A percentile compares a stretch with the other conserved stretches of the same genome.
phyloP scores from a whole-genome alignment of 2,797 vertebrate genomes.

The Dryobates pubescens region DNA sequence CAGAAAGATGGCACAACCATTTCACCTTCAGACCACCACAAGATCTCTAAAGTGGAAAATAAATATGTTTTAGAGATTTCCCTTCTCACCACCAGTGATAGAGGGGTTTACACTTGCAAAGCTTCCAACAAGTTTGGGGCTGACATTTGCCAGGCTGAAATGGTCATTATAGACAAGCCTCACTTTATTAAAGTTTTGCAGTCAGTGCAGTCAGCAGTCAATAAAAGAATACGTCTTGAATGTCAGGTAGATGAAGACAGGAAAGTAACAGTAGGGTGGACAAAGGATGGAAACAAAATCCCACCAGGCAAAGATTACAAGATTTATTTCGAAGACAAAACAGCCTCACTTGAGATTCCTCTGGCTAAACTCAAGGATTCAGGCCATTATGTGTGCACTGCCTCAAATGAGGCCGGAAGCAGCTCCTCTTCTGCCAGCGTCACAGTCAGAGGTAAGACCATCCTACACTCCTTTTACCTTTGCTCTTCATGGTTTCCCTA shows the following conservation, averaged over 20 bases:
- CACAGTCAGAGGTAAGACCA: conserved; percentile 93
- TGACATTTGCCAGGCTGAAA: conserved; percentile 88
- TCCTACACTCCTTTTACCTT: neutral
- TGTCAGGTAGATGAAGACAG: conserved; percentile 96
- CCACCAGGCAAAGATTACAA: conserved; percentile 94
- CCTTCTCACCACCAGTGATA: conserved; percentile 84
- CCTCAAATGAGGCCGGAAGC: conserved; percentile 93
- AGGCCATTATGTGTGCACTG: conserved; percentile 92
- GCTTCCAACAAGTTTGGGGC: conserved; percentile 95
- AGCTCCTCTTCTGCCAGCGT: conserved; percentile 87
- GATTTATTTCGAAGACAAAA: conserved; percentile 96
- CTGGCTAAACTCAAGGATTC: conserved; percentile 95
- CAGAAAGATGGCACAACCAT: conserved; percentile 92
- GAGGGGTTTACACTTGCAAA: conserved; percentile 94
- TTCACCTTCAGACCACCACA: conserved; percentile 82
- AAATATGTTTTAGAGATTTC: conserved; percentile 91
- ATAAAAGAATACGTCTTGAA: conserved; percentile 90
- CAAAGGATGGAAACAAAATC: conserved; percentile 92
- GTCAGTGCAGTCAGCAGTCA: conserved; percentile 86
- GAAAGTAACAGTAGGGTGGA: conserved; percentile 91
- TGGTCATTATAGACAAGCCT: conserved; percentile 91
- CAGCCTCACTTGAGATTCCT: conserved; percentile 92
- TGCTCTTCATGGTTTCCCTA: neutral
- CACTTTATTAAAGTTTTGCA: conserved; percentile 89
- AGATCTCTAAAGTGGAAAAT: conserved; percentile 87